phyloP scores from a whole-genome alignment of 2,888 invertebrate genomes.

The Ormyrus rosae region DNA sequence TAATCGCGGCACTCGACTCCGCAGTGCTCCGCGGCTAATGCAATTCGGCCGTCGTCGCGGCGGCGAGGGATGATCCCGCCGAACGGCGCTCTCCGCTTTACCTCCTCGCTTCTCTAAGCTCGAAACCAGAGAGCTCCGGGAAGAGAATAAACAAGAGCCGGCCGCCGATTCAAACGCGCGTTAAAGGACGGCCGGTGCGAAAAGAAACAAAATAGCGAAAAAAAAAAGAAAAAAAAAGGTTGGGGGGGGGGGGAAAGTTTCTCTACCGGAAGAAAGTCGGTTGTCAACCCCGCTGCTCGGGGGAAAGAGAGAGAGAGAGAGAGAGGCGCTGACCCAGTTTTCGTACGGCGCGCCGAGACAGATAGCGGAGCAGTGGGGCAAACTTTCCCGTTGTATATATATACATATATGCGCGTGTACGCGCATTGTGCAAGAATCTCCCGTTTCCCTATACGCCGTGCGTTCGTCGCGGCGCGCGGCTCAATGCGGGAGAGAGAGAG shows the following conservation, averaged over 20 bases:
- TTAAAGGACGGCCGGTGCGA: not conserved
- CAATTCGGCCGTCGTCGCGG: slow-evolving; percentile 1
- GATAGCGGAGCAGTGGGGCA: too few relatives aligned
- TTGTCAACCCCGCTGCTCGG: slow-evolving; percentile 40
- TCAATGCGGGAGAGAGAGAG: too few relatives aligned
- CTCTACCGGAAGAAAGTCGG: slow-evolving; percentile 36
- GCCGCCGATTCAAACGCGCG: too few relatives aligned
- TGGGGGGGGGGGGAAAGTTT: not conserved
- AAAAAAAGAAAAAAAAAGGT: too few relatives aligned
- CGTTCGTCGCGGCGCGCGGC: too few relatives aligned
- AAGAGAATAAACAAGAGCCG: too few relatives aligned
- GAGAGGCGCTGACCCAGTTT: slow-evolving; percentile 33
- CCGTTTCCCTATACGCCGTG: too few relatives aligned
- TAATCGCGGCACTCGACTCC: slow-evolving; percentile 35
- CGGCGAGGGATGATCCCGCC: not conserved
- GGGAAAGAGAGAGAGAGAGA: too few relatives aligned
- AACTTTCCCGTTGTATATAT: not conserved
- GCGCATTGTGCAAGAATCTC: too few relatives aligned
- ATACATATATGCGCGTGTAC: not conserved
- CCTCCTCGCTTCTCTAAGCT: not conserved
- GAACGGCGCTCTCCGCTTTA: not conserved
- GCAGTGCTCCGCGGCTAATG: not conserved
- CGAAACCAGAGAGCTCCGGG: not conserved
- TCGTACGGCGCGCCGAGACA: not conserved
- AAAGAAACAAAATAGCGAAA: not conserved